Evolutionary conservation across 2,888 invertebrate genomes (phyloP).

Genomic region (Hoplodrina blanda): DNA sequence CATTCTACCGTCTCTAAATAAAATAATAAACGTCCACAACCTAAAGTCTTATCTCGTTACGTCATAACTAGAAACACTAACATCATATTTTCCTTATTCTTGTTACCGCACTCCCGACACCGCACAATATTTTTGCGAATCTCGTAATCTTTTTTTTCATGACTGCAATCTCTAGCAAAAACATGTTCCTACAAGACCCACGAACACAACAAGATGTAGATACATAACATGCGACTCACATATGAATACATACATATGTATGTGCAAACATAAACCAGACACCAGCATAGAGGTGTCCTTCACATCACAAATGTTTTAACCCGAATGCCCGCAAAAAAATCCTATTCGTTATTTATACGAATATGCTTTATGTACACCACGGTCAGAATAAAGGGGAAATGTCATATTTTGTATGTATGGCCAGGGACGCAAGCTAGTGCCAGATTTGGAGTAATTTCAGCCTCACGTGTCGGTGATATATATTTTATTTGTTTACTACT

Average conservation of each 20-base stretch:
- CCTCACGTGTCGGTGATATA: conserved; percentile 42
- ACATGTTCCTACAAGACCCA: conserved; percentile 35
- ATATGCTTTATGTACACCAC: conserved; percentile 45
- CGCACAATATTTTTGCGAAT: conserved; percentile 23
- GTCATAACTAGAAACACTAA: conserved; percentile 9
- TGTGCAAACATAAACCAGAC: conserved; percentile 40
- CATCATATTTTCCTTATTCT: conserved; percentile 18
- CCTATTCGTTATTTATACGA: conserved; percentile 57
- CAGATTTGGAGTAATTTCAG: conserved; percentile 53
- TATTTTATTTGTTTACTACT: conserved; percentile 59
- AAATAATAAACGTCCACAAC: not conserved
- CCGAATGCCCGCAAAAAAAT: conserved; percentile 53
- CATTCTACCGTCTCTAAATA: not conserved
- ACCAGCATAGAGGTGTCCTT: conserved; percentile 44
- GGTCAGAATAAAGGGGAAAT: conserved; percentile 58
- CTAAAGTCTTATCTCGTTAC: conserved; percentile 4
- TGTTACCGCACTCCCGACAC: conserved; percentile 1
- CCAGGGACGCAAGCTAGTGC: conserved; percentile 39
- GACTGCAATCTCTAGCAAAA: conserved; percentile 49
- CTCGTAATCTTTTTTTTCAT: conserved; percentile 49
- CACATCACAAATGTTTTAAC: conserved; percentile 54
- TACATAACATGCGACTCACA: conserved; percentile 40
- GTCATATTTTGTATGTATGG: conserved; percentile 61
- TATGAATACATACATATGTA: conserved; percentile 58
- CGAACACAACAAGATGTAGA: conserved; percentile 38